Evolutionary conservation across 2,113 vertebrate genomes (phyloP), one percentile per base, ranked within the genome.

Genomic region (Charadrius vociferus): DNA sequence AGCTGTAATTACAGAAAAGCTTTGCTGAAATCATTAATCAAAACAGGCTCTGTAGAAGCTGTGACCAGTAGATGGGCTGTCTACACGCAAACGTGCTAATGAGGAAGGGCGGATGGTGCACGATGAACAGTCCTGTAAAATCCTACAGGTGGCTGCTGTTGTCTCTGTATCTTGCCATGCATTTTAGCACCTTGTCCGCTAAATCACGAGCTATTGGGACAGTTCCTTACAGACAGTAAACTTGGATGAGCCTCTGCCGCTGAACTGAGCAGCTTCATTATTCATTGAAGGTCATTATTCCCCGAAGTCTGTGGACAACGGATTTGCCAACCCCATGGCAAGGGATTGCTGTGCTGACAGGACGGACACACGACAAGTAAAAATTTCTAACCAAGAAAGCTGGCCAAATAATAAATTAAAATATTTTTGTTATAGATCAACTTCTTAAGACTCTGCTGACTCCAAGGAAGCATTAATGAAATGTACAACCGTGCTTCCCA

Each of bases 201-300:
- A 39, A 59, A 52, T 68, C 20, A 22, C 0, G 8, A 55, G 19
- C 12, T 29, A 9, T 56, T 49, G 37, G 37, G 58, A 26, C 32
- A 0, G 0, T 81, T 82, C 36, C 39, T 43, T 30, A 10, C 10
- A n/a, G n/a, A 18, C 22, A 14, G 5, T 17, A 37, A 63, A 14
- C 21, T 19, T 47, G 49, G 36, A 43, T 17, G 36, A 80, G 18
- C 27, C 49, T 56, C 27, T 49, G 70, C 14, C 4, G 2, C 43
- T 18, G 56, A 85, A 13, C 4, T 62, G 36, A 67, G 37, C 59
- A 6, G 4, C 4, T 9, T 41, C 27, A 30, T 20, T 30, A 30
- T 41, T 65, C 37, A 65, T 30, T 21, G 26, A 27, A 63, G 30
- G 24, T 41, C 43, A 1, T 58, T 24, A 3, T 19, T 81, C 24